Percentiles rank a stretch among this genome's conserved stretches.
These are phyloP conservation scores for Thalassoma bifasciatum DNA, from an alignment of 2,113 vertebrate species.

Conservation along the genomic window DNA sequence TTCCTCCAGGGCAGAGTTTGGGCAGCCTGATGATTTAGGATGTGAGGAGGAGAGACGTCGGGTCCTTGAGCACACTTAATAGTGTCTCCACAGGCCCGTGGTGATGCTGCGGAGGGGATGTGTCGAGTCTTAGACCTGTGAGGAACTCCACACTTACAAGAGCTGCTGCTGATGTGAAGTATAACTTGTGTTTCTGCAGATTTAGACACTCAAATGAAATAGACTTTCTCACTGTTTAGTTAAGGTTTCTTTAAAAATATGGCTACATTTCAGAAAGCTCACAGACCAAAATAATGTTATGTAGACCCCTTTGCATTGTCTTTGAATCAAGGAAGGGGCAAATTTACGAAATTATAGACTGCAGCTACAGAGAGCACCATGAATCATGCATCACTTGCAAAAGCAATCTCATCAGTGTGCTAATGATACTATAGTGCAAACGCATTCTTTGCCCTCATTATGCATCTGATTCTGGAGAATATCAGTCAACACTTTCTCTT, in stretches of 20 bases:
- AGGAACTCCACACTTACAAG: neutral
- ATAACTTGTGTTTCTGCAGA: constrained; percentile 8
- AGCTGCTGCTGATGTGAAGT: constrained; percentile 4
- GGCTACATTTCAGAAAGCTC: neutral
- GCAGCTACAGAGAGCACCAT: neutral
- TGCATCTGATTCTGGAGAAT: neutral
- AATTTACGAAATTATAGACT: neutral
- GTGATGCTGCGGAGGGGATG: constrained; percentile 14
- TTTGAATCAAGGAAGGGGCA: neutral
- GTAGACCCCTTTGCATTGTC: neutral
- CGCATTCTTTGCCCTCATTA: neutral
- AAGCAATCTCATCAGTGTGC: neutral
- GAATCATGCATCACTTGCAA: neutral
- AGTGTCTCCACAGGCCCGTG: constrained; percentile 40
- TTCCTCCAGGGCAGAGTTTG: constrained; percentile 56
- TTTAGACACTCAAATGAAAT: constrained; percentile 1
- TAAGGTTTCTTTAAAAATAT: neutral
- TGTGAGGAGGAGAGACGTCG: constrained; percentile 42
- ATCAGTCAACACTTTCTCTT: neutral
- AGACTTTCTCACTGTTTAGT: neutral
- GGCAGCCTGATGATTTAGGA: constrained; percentile 48
- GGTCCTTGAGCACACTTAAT: constrained; percentile 31
- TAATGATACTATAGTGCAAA: neutral
- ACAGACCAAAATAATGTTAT: neutral
- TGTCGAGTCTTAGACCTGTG: neutral